Evolutionary conservation across 2,888 invertebrate species (phyloP).

Genomic region (Ypsolopha scabrella): DNA sequence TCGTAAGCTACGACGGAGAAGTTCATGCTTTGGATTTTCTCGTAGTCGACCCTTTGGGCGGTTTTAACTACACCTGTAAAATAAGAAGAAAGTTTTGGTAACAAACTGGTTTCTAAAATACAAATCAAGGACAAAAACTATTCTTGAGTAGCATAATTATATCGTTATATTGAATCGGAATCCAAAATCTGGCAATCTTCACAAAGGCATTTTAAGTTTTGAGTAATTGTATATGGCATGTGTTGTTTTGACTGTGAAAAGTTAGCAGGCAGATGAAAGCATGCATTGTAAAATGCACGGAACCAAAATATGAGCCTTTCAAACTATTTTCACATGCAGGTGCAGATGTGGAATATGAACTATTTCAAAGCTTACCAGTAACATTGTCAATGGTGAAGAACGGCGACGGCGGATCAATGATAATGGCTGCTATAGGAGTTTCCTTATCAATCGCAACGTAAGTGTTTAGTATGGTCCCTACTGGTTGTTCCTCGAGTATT

Average conservation of each 20-base stretch:
- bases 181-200: too few species aligned
- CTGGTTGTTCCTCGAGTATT: slow-evolving; percentile 85
- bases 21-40: slow-evolving; percentile 78
- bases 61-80: slow-evolving; percentile 79
- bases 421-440: slow-evolving; percentile 83
- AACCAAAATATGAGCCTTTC: too few species aligned
- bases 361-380: slow-evolving; percentile 68
- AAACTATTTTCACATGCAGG: neutral
- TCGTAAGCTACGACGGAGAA: slow-evolving; percentile 88
- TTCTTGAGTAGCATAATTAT: too few species aligned
- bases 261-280: too few species aligned
- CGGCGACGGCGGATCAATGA: slow-evolving; percentile 76
- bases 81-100: neutral
- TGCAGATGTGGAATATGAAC: neutral
- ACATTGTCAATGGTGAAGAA: slow-evolving; percentile 86
- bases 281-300: too few species aligned
- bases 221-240: too few species aligned
- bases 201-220: too few species aligned
- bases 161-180: too few species aligned
- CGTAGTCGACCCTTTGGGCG: slow-evolving; percentile 85
- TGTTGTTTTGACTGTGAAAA: too few species aligned
- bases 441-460: slow-evolving; percentile 85
- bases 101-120: too few species aligned
- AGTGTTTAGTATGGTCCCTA: slow-evolving; percentile 81
- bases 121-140: too few species aligned